Evolutionary conservation across 2,888 invertebrate species (phyloP).

Genomic region (Himalopsyche anomala): DNA sequence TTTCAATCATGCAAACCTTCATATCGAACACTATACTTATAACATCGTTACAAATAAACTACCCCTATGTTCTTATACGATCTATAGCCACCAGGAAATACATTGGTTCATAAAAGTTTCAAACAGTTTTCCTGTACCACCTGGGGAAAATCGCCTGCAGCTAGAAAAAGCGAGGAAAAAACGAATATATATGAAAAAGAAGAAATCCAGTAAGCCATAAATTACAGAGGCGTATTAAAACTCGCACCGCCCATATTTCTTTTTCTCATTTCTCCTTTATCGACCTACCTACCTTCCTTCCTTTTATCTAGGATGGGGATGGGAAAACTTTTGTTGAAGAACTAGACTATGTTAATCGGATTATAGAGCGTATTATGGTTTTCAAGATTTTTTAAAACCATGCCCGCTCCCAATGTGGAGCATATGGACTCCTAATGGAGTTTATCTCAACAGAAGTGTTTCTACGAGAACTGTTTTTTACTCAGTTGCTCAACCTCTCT

Average conservation of each 20-base stretch:
- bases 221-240: slow-evolving; percentile 58
- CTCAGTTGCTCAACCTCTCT: too few relatives aligned
- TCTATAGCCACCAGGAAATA: background rate
- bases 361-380: too few relatives aligned
- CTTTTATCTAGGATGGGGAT: slow-evolving; percentile 3
- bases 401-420: too few relatives aligned
- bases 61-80: background rate
- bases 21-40: too few relatives aligned
- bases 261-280: slow-evolving; percentile 45
- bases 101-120: slow-evolving; percentile 37
- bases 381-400: too few relatives aligned
- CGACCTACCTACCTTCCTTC: slow-evolving; percentile 13
- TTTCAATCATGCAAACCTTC: too few relatives aligned
- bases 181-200: background rate
- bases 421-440: too few relatives aligned
- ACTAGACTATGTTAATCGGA: too few relatives aligned
- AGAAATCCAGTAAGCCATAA: slow-evolving; percentile 53
- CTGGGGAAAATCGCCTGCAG: slow-evolving; percentile 55
- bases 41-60: background rate
- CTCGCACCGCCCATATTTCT: slow-evolving; percentile 49
- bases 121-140: slow-evolving; percentile 15
- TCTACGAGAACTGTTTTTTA: too few relatives aligned
- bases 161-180: slow-evolving; percentile 40
- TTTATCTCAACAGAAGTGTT: too few relatives aligned
- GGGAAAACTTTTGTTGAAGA: background rate